phyloP scores from a whole-genome alignment of 2,888 invertebrate species.

The Spialia ferax region DNA sequence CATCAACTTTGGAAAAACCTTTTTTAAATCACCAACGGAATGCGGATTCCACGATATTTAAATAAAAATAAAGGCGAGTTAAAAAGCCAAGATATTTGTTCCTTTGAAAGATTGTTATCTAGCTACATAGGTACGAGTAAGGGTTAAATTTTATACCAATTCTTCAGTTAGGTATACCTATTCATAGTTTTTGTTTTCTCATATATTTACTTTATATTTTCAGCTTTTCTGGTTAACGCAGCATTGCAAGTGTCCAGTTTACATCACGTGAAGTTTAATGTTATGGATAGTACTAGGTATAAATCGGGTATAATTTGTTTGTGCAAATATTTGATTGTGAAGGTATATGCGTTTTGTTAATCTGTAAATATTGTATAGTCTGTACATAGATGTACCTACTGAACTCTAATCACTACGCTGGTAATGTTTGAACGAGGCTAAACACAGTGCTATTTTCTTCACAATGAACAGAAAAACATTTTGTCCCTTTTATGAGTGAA shows the following conservation, averaged over 20 bases:
- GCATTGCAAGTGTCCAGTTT: slow-evolving; percentile 41
- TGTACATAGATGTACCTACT: background rate
- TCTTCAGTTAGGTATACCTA: too few relatives aligned
- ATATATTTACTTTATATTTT: slow-evolving; percentile 40
- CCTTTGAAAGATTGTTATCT: background rate
- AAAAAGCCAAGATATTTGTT: slow-evolving; percentile 4
- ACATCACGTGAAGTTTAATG: background rate
- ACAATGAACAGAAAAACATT: background rate
- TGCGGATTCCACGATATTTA: slow-evolving; percentile 47
- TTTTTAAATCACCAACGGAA: slow-evolving; percentile 46
- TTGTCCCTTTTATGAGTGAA: background rate
- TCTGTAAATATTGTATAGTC: slow-evolving; percentile 27
- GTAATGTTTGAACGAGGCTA: background rate
- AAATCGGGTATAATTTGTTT: slow-evolving; percentile 38
- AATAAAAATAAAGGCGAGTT: slow-evolving; percentile 23
- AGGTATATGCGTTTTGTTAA: slow-evolving; percentile 29
- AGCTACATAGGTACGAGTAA: background rate
- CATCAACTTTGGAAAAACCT: slow-evolving; percentile 46
- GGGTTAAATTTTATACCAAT: background rate
- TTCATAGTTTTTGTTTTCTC: background rate
- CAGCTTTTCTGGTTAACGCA: slow-evolving; percentile 54
- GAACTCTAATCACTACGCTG: background rate
- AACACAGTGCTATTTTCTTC: background rate
- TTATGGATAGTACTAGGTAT: slow-evolving; percentile 1
- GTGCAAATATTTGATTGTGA: slow-evolving; percentile 24